These are phyloP conservation scores for Cecidostiba fungosa DNA, from an alignment of 2,888 invertebrate genomes.

Conservation along the genomic window DNA sequence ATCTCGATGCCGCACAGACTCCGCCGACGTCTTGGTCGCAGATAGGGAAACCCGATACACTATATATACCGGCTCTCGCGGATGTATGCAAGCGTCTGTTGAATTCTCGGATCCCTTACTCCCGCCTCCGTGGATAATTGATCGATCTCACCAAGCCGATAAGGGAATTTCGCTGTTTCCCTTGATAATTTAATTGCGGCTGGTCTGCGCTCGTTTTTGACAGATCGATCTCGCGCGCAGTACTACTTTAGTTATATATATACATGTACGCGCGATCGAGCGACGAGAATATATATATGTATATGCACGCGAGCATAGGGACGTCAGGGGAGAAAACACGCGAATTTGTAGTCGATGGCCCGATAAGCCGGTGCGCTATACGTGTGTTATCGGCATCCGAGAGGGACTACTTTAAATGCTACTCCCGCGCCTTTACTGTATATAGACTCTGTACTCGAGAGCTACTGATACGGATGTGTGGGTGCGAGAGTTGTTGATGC, in stretches of 20 bases:
- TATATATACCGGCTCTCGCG: background rate
- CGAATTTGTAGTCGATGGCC: slow-evolving; percentile 34
- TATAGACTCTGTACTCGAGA: background rate
- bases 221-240: slow-evolving; percentile 32
- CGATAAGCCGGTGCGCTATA: slow-evolving; percentile 36
- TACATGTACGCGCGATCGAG: background rate
- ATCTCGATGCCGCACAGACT: background rate
- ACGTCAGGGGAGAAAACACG: slow-evolving; percentile 1
- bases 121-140: slow-evolving; percentile 43
- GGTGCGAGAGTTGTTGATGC: background rate
- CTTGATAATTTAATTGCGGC: slow-evolving; percentile 54
- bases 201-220: slow-evolving; percentile 41
- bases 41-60: slow-evolving; percentile 22
- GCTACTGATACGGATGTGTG: background rate
- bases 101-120: background rate
- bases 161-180: slow-evolving; percentile 55
- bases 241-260: background rate
- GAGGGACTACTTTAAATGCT: slow-evolving; percentile 38
- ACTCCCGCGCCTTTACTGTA: background rate
- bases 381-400: slow-evolving; percentile 6
- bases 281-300: background rate
- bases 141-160: slow-evolving; percentile 49
- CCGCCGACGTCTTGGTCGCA: background rate
- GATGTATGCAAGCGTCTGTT: background rate
- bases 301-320: background rate